A percentile compares a stretch with the other conserved stretches of the same genome.
phyloP scores from a whole-genome alignment of 2,797 vertebrate species.

The Catamblyrhynchus diadema region DNA sequence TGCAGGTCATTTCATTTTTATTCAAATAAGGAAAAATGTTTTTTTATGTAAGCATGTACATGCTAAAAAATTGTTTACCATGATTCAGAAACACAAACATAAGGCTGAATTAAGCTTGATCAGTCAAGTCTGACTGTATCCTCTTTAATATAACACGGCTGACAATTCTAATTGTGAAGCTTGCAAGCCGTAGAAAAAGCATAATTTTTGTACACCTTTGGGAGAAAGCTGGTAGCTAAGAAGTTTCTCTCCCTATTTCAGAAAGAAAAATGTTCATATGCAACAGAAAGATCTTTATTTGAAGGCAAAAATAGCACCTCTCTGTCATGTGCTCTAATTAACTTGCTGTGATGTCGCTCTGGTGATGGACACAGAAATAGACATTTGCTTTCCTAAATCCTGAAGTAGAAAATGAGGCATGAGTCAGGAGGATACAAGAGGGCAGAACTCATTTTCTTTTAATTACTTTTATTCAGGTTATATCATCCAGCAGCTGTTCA shows the following conservation, averaged over 20 bases:
- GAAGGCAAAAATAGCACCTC: slow-evolving; percentile 52
- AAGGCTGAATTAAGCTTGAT: slow-evolving; percentile 60
- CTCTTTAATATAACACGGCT: slow-evolving; percentile 9
- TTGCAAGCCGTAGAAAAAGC: slow-evolving; percentile 15
- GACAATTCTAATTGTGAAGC: slow-evolving; percentile 22
- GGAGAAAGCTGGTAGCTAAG: slow-evolving; percentile 26
- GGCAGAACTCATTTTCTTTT: slow-evolving; percentile 62
- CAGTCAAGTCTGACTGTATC: slow-evolving; percentile 54
- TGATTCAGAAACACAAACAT: slow-evolving; percentile 54
- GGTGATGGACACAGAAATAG: slow-evolving; percentile 63
- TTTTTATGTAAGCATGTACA: slow-evolving; percentile 44
- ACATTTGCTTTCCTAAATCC: slow-evolving; percentile 59
- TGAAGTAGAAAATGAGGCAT: slow-evolving; percentile 57
- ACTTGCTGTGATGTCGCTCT: slow-evolving; percentile 56
- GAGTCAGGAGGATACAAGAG: slow-evolving; percentile 62
- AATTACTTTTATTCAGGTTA: slow-evolving; percentile 67
- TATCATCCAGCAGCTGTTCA: slow-evolving; percentile 54
- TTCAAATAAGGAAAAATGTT: not conserved
- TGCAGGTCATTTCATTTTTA: slow-evolving; percentile 15
- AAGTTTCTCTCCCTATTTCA: slow-evolving; percentile 3
- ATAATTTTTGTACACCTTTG: slow-evolving; percentile 53
- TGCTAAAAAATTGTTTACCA: slow-evolving; percentile 55
- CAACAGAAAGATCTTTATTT: slow-evolving; percentile 44
- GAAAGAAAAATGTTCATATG: slow-evolving; percentile 47
- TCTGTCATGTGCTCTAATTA: slow-evolving; percentile 63